Evolutionary conservation across 1,140 invertebrate genomes (phyloP).

Genomic region (Drosophila bocqueti): DNA sequence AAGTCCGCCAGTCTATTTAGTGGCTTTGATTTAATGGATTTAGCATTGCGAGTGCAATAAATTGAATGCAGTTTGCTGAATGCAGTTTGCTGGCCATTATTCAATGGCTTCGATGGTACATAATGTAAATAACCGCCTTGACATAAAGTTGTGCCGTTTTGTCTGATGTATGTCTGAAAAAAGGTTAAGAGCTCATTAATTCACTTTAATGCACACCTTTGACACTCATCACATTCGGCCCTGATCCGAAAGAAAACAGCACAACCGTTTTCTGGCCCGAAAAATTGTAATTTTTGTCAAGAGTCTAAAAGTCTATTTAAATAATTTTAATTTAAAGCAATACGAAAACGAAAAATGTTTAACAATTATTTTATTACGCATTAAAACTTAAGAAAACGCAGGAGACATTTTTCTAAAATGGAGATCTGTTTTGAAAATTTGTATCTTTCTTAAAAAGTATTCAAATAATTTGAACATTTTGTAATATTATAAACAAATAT

Average conservation of each 20-base stretch:
- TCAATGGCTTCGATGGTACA: conserved; percentile 18
- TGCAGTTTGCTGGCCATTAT: conserved; percentile 29
- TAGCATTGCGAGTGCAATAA: conserved; percentile 59
- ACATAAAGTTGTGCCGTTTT: conserved; percentile 35
- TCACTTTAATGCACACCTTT: conserved; percentile 44
- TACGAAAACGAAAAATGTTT: neutral
- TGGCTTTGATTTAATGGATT: conserved; percentile 65
- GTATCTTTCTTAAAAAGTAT: too few relatives aligned
- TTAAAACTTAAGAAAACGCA: neutral
- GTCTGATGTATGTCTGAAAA: conserved; percentile 25
- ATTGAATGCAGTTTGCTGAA: conserved; percentile 37
- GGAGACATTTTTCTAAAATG: too few relatives aligned
- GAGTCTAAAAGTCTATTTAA: too few relatives aligned
- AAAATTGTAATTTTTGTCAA: neutral
- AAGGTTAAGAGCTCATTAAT: conserved; percentile 57
- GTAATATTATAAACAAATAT: too few relatives aligned
- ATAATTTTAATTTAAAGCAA: neutral
- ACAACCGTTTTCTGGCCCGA: neutral
- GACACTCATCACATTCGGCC: conserved; percentile 35
- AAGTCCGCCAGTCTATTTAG: conserved; percentile 28
- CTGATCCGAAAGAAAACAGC: conserved; percentile 1
- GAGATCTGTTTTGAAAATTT: too few relatives aligned
- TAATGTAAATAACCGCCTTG: conserved; percentile 24
- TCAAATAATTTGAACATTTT: too few relatives aligned
- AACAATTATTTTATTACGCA: neutral